These are phyloP conservation scores for Seira musarum DNA, from an alignment of 2,888 invertebrate species.

Conservation along the genomic window DNA sequence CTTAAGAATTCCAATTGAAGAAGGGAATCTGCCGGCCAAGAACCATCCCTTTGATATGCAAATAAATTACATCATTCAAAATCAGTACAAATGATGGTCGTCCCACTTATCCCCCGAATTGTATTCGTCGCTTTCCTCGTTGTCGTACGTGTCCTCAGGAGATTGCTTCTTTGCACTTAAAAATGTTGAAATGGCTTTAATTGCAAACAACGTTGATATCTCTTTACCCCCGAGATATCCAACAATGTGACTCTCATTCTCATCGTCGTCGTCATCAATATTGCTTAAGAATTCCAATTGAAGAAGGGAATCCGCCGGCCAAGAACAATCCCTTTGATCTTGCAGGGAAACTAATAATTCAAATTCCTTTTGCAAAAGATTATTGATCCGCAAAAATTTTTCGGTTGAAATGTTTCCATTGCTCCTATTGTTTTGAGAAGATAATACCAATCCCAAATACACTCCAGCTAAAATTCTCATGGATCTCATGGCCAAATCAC, in stretches of 20 bases:
- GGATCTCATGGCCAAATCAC: constrained; percentile 62
- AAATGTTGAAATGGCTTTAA: constrained; percentile 48
- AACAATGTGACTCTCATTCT: neutral
- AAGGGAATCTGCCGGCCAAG: constrained; percentile 58
- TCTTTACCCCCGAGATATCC: constrained; percentile 50
- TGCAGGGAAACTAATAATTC: constrained; percentile 51
- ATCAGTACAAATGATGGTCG: too few relatives aligned
- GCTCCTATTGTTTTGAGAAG: too few relatives aligned
- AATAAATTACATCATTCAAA: too few relatives aligned
- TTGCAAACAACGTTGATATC: constrained; percentile 56
- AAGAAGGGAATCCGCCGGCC: constrained; percentile 57
- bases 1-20: constrained; percentile 22
- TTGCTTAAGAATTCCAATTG: constrained; percentile 16
- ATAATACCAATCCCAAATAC: constrained; percentile 52
- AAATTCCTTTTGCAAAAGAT: constrained; percentile 46
- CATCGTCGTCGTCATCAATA: constrained; percentile 1
- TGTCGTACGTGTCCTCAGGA: too few relatives aligned
- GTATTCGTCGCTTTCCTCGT: too few relatives aligned
- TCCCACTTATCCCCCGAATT: too few relatives aligned
- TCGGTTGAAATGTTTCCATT: neutral
- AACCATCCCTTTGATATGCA: too few relatives aligned
- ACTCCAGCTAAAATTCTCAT: constrained; percentile 57
- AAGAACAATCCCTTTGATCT: constrained; percentile 50
- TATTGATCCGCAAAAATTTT: constrained; percentile 32
- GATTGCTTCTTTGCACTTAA: constrained; percentile 17